Evolutionary conservation across 1,140 invertebrate genomes (phyloP).

Genomic region (Drosophila nigrodunni): DNA sequence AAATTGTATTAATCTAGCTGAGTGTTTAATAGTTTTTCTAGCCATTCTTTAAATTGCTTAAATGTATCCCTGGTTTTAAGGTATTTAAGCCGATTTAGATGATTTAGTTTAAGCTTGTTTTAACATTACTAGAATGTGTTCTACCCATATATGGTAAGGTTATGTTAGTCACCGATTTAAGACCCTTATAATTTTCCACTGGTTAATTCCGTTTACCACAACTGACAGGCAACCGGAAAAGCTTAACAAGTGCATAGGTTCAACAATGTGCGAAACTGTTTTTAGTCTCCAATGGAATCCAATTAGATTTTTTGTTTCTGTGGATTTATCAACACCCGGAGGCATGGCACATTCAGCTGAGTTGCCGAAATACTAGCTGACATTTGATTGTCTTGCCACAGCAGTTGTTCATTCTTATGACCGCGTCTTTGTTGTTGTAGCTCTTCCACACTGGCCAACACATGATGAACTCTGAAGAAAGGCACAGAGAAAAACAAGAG

Average conservation of each 20-base stretch:
- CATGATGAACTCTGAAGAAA: constrained; percentile 63
- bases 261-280: neutral
- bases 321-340: constrained; percentile 63
- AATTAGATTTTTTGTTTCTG: constrained; percentile 72
- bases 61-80: too few species aligned
- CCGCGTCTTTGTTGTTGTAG: constrained; percentile 25
- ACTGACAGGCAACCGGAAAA: neutral
- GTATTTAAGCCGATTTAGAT: too few species aligned
- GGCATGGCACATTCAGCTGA: constrained; percentile 32
- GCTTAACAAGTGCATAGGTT: neutral
- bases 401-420: constrained; percentile 27
- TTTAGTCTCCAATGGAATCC: constrained; percentile 62
- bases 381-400: constrained; percentile 62
- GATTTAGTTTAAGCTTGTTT: too few species aligned
- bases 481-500: constrained; percentile 11
- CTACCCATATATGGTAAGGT: too few species aligned
- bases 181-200: too few species aligned
- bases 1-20: too few species aligned
- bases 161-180: too few species aligned
- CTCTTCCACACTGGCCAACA: constrained; percentile 38
- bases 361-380: constrained; percentile 65
- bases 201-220: neutral
- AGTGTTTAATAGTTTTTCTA: too few species aligned
- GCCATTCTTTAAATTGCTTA: too few species aligned
- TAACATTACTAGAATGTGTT: too few species aligned